phyloP scores from a whole-genome alignment of 2,797 vertebrate genomes.

The Ibycter americanus region DNA sequence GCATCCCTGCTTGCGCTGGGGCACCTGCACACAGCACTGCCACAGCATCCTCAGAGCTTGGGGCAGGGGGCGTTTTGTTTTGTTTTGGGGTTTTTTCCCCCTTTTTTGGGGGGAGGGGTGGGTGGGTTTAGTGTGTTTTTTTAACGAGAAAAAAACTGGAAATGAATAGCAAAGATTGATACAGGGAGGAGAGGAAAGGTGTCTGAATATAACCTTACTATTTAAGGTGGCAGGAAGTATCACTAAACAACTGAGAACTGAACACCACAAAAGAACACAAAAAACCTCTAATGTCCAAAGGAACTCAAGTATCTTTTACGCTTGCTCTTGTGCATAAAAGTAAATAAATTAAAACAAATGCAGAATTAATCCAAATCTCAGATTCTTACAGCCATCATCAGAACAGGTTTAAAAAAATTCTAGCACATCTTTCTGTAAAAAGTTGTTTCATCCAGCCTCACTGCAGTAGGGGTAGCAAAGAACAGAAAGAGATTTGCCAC shows the following conservation, averaged over 20 bases:
- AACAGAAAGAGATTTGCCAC: rapidly evolving
- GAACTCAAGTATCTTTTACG: background rate
- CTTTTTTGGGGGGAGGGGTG: too few species aligned
- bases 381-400: background rate
- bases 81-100: too few species aligned
- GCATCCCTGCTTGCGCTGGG: background rate
- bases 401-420: background rate
- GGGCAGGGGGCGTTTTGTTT: too few species aligned
- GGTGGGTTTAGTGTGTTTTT: background rate
- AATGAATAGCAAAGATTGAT: background rate
- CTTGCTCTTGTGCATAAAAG: background rate
- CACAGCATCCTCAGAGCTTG: too few species aligned
- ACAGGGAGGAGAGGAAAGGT: background rate
- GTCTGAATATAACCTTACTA: background rate
- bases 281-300: rapidly evolving
- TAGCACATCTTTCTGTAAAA: background rate
- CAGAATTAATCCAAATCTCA: background rate
- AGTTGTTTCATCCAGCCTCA: rapidly evolving
- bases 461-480: background rate
- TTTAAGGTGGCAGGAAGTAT: background rate
- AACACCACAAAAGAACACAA: background rate
- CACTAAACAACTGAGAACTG: background rate
- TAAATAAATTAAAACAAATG: background rate
- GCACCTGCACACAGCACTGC: too few species aligned
- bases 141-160: background rate